These are phyloP conservation scores for Drosophila maculinotata DNA, from an alignment of 2,888 invertebrate genomes.

Conservation along the genomic window DNA sequence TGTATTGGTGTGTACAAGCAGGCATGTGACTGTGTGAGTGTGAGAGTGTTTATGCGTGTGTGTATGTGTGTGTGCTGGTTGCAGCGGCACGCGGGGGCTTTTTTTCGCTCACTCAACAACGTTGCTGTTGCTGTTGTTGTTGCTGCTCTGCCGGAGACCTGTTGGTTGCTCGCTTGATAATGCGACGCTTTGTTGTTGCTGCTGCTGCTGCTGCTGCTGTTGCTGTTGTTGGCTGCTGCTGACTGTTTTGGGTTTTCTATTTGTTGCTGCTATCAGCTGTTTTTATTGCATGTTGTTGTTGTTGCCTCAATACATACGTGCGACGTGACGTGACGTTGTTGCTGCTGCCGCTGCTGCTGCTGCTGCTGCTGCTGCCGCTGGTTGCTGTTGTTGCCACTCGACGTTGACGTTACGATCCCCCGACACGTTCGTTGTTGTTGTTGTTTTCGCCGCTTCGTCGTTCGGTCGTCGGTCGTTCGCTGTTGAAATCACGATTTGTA, in stretches of 20 bases:
- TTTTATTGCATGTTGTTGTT: conserved; percentile 74
- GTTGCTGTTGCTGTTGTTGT: conserved; percentile 36
- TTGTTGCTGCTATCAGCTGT: conserved; percentile 77
- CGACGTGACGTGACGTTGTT: conserved; percentile 61
- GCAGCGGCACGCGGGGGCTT: conserved; percentile 78
- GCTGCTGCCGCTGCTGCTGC: conserved; percentile 36
- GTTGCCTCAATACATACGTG: conserved; percentile 68
- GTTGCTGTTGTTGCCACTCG: conserved; percentile 54
- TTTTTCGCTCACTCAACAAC: conserved; percentile 65
- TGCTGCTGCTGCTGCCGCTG: conserved; percentile 33
- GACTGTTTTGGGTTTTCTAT: conserved; percentile 69
- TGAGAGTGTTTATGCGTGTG: conserved; percentile 17
- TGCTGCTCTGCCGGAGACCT: conserved; percentile 66
- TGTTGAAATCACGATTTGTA: conserved; percentile 85
- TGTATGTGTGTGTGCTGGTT: conserved; percentile 44
- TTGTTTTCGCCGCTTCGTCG: conserved; percentile 65
- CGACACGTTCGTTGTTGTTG: conserved; percentile 62
- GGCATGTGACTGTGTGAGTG: conserved; percentile 21
- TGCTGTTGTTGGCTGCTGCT: conserved; percentile 28
- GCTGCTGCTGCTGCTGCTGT: conserved; percentile 30
- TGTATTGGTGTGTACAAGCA: conserved; percentile 18
- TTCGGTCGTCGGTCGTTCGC: conserved; percentile 85
- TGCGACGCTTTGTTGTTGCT: conserved; percentile 70
- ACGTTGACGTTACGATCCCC: conserved; percentile 66
- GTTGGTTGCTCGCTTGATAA: conserved; percentile 80